phyloP scores from a whole-genome alignment of 1,140 invertebrate species.

The Helicoverpa armigera region DNA sequence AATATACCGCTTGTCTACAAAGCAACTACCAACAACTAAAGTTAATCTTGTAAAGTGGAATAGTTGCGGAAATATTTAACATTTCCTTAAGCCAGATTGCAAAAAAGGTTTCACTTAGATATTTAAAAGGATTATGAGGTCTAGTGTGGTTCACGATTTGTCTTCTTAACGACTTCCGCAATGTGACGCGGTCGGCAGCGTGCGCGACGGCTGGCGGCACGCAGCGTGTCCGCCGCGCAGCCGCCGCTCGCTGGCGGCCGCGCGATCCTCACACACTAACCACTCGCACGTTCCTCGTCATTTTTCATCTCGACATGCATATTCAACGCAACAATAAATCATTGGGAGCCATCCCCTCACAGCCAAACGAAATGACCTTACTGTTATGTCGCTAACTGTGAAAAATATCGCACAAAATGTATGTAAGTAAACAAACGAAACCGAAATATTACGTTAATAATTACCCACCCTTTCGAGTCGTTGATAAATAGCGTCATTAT shows the following conservation, averaged over 20 bases:
- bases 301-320: conserved; percentile 86
- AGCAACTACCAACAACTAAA: neutral
- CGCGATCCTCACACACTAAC: conserved; percentile 64
- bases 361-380: conserved; percentile 79
- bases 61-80: conserved; percentile 36
- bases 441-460: conserved; percentile 83
- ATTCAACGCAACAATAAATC: conserved; percentile 85
- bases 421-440: conserved; percentile 80
- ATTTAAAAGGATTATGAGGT: conserved; percentile 75
- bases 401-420: conserved; percentile 75
- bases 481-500: conserved; percentile 85
- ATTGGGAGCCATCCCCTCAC: conserved; percentile 73
- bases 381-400: conserved; percentile 74
- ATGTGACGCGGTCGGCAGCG: conserved; percentile 62
- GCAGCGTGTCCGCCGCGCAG: neutral
- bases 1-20: neutral
- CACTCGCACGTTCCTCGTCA: conserved; percentile 78
- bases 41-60: conserved; percentile 28
- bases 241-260: neutral
- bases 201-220: conserved; percentile 27
- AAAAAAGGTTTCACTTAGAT: conserved; percentile 61
- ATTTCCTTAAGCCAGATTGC: conserved; percentile 39
- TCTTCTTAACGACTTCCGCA: conserved; percentile 81
- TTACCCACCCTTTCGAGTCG: conserved; percentile 80
- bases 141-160: conserved; percentile 74